Evolutionary conservation across 92 coral and sea anemone genomes (phyloP).

Genomic region (Siderastrea radians): DNA sequence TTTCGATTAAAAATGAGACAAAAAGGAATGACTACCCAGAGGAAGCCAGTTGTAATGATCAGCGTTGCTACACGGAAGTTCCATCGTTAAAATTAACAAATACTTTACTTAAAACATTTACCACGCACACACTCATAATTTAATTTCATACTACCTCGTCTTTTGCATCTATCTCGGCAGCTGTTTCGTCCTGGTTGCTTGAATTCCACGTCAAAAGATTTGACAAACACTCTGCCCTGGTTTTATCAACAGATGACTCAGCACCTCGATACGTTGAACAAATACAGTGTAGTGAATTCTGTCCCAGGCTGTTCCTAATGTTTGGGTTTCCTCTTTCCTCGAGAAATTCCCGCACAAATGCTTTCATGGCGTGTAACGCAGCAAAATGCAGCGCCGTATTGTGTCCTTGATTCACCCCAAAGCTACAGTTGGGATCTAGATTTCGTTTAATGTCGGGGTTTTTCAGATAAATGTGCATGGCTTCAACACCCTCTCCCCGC

Average conservation of each 20-base stretch:
- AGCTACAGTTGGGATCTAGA: constrained; percentile 89
- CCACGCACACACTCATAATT: not conserved
- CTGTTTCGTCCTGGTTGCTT: constrained; percentile 22
- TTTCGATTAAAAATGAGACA: not conserved
- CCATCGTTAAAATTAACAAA: not conserved
- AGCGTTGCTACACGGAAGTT: not conserved
- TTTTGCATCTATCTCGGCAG: constrained; percentile 65
- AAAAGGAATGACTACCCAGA: not conserved
- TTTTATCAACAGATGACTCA: constrained; percentile 76
- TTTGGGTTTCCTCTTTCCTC: constrained; percentile 91
- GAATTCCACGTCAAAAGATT: constrained; percentile 72
- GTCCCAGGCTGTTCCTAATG: constrained; percentile 70
- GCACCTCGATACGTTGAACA: constrained; percentile 67
- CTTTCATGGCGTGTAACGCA: constrained; percentile 87
- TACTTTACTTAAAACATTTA: not conserved
- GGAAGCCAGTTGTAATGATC: too few species aligned
- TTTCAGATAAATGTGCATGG: constrained; percentile 92
- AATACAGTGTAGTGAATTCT: constrained; percentile 88
- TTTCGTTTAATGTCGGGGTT: constrained; percentile 92
- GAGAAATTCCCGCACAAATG: constrained; percentile 87
- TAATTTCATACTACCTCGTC: constrained; percentile 64
- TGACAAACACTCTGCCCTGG: constrained; percentile 86
- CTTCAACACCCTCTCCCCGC: constrained; percentile 97
- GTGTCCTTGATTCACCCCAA: constrained; percentile 86
- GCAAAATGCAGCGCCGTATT: constrained; percentile 93